Evolutionary conservation across 2,113 vertebrate species (phyloP).

Genomic region (Plectropomus leopardus): DNA sequence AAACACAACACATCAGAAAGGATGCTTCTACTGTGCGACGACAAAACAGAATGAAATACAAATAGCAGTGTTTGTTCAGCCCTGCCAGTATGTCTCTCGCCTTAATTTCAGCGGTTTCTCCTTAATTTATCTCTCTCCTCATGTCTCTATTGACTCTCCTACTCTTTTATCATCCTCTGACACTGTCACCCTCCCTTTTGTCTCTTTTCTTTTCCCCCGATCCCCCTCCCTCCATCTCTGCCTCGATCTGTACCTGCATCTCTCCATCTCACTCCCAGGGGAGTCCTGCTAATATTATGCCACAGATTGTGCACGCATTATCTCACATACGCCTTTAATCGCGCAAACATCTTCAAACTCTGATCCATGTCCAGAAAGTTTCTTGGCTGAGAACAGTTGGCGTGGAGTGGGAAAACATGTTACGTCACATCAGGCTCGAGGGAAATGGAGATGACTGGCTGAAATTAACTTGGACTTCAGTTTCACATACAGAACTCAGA

Average conservation of each 20-base stretch:
- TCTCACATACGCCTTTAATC: conserved; percentile 41
- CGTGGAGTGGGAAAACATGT: conserved; percentile 12
- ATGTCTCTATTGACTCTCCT: conserved; percentile 3
- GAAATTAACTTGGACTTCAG: background rate
- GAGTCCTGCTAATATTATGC: conserved; percentile 60
- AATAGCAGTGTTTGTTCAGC: conserved; percentile 5
- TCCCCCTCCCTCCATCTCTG: background rate
- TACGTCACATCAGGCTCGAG: background rate
- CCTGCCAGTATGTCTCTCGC: background rate
- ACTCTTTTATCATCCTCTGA: background rate
- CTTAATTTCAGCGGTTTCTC: background rate
- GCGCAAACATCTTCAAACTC: conserved; percentile 23
- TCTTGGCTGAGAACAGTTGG: conserved; percentile 32
- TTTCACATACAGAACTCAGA: conserved; percentile 27
- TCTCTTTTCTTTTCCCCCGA: background rate
- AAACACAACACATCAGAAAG: background rate
- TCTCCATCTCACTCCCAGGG: conserved; percentile 29
- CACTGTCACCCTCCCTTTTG: background rate
- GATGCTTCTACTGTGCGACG: background rate
- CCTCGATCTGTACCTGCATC: conserved; percentile 25
- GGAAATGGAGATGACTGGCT: conserved; percentile 9
- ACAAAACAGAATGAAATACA: background rate
- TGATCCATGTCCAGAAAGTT: conserved; percentile 37
- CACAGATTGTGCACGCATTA: conserved; percentile 33
- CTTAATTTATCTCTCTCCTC: conserved; percentile 2